phyloP scores from a whole-genome alignment of 2,113 vertebrate genomes.

The Ciconia boyciana region DNA sequence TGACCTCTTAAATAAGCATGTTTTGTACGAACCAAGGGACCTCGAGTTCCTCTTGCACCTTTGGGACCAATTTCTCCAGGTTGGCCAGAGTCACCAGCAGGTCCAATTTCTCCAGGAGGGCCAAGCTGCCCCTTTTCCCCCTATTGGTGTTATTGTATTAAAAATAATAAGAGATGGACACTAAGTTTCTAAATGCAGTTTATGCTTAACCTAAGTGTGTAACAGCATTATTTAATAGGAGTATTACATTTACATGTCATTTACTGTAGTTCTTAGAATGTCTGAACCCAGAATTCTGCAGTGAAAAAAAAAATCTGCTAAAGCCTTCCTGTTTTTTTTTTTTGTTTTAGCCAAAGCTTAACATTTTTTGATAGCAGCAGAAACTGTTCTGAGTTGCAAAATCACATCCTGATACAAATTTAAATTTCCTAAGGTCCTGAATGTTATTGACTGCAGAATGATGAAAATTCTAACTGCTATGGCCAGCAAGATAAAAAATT shows the following conservation, averaged over 20 bases:
- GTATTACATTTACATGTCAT: neutral
- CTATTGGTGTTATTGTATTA: slow-evolving; percentile 66
- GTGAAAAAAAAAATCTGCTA: neutral
- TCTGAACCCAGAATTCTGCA: neutral
- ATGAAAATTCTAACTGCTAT: neutral
- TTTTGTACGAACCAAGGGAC: slow-evolving; percentile 80
- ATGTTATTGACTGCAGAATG: neutral
- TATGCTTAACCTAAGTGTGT: neutral
- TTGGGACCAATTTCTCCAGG: slow-evolving; percentile 85
- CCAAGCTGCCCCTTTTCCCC: slow-evolving; percentile 88
- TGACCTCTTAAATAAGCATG: slow-evolving; percentile 3
- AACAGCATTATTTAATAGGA: neutral
- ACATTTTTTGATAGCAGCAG: neutral
- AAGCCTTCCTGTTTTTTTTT: neutral
- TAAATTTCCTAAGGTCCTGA: neutral
- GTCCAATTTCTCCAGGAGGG: slow-evolving; percentile 81
- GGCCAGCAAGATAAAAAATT: neutral
- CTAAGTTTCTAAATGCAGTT: neutral
- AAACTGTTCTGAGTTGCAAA: neutral
- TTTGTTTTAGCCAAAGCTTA: neutral
- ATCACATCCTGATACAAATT: neutral
- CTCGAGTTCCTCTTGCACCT: slow-evolving; percentile 92
- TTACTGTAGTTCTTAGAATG: neutral
- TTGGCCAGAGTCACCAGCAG: slow-evolving; percentile 78
- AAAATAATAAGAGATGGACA: neutral